A percentile compares a stretch with the other conserved stretches of the same genome.
phyloP scores from a whole-genome alignment of 35 echinoderm and acorn worm genomes.

The Hemicentrotus pulcherrimus region DNA sequence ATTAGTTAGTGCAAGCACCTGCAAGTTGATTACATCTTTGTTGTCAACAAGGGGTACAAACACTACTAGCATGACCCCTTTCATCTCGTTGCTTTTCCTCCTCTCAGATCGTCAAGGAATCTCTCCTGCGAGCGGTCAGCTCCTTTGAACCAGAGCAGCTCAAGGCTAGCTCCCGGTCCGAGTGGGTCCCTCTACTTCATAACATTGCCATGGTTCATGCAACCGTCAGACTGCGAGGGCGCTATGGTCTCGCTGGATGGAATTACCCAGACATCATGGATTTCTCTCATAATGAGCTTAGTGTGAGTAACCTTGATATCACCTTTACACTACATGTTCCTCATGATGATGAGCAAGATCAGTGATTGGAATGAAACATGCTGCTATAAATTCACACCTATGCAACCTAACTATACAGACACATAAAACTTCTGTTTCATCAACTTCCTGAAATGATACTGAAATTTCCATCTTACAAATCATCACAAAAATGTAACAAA shows the following conservation, averaged over 20 bases:
- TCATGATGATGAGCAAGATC: too few species aligned
- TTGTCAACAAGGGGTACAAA: too few species aligned
- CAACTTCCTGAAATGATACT: too few species aligned
- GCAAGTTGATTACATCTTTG: too few species aligned
- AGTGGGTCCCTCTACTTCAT: constrained; percentile 91
- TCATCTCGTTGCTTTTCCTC: background rate
- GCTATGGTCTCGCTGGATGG: constrained; percentile 87
- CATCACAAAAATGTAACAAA: background rate
- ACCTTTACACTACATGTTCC: too few species aligned
- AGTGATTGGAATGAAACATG: too few species aligned
- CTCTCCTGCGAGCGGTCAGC: constrained; percentile 56
- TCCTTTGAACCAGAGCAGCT: constrained; percentile 74
- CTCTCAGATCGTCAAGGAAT: constrained; percentile 81
- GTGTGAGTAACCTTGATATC: constrained; percentile 56
- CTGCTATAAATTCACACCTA: too few species aligned
- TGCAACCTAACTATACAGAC: too few species aligned
- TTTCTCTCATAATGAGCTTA: constrained; percentile 86
- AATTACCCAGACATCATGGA: constrained; percentile 88
- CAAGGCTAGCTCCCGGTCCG: constrained; percentile 77
- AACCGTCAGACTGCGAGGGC: constrained; percentile 63
- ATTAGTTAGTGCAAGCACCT: too few species aligned
- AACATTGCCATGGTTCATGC: constrained; percentile 96
- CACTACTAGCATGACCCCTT: too few species aligned
- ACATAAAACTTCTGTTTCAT: too few species aligned
- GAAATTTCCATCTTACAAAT: background rate